A percentile compares a stretch with the other conserved stretches of the same genome.
phyloP scores from a whole-genome alignment of 2,113 vertebrate genomes.

The Cebus imitator region DNA sequence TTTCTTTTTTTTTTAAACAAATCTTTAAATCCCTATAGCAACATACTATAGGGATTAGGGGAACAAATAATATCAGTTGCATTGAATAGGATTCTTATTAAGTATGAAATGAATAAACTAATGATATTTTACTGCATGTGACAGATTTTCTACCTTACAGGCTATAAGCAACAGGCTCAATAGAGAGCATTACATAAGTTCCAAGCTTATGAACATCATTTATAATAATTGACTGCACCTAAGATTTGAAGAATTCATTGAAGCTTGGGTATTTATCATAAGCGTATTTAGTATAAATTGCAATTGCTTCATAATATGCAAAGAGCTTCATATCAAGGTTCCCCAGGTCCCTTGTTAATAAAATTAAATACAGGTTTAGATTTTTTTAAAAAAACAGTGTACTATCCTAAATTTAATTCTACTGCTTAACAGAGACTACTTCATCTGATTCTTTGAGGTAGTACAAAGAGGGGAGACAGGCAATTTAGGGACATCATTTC shows the following conservation, averaged over 20 bases:
- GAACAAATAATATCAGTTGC: background rate
- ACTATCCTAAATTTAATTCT: constrained; percentile 62
- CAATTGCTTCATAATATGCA: constrained; percentile 42
- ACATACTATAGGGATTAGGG: background rate
- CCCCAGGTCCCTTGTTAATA: constrained; percentile 55
- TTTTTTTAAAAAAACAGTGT: constrained; percentile 50
- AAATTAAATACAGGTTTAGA: constrained; percentile 66
- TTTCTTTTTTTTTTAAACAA: background rate
- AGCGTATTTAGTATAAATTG: constrained; percentile 48
- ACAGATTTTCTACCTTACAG: constrained; percentile 14
- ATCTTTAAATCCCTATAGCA: constrained; percentile 10
- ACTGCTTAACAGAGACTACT: background rate
- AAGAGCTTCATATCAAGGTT: constrained; percentile 37
- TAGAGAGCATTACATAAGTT: constrained; percentile 19
- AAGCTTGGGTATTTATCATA: constrained; percentile 53
- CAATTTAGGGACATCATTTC: constrained; percentile 24
- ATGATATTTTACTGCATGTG: background rate
- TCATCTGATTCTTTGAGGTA: constrained; percentile 35
- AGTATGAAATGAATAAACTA: background rate
- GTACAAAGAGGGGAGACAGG: background rate
- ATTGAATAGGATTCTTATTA: background rate
- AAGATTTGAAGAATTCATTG: constrained; percentile 37
- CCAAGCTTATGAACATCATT: constrained; percentile 59
- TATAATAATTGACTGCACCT: constrained; percentile 51
- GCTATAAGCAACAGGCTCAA: background rate